Conservation (phyloP, 2,113 vertebrate species). For the Cavia aperea region DNA sequence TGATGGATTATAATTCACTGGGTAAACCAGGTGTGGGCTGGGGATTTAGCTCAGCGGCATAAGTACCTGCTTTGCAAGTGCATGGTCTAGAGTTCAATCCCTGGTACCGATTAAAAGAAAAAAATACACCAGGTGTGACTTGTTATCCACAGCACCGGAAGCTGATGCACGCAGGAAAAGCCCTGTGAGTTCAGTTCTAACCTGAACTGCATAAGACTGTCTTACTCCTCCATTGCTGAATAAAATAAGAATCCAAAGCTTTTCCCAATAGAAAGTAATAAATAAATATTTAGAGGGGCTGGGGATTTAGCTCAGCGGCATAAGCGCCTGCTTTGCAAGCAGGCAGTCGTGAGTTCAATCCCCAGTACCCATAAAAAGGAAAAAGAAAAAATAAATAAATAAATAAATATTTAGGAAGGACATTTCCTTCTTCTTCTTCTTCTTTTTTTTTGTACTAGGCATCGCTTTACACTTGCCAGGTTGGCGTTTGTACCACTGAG, state of each 20-base stretch:
- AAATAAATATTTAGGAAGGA: not conserved
- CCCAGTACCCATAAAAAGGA: too few relatives aligned
- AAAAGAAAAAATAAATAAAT: not conserved
- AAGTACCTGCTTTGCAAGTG: too few relatives aligned
- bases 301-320: too few relatives aligned
- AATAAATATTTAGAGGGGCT: not conserved
- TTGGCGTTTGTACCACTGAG: too few relatives aligned
- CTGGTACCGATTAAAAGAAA: too few relatives aligned
- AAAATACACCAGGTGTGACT: not conserved
- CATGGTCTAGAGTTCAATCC: too few relatives aligned
- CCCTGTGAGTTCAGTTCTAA: not conserved
- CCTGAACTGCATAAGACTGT: not conserved
- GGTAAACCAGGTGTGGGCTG: not conserved
- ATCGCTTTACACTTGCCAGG: too few relatives aligned
- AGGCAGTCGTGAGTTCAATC: too few relatives aligned
- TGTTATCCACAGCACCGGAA: not conserved
- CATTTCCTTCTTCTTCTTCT: not conserved
- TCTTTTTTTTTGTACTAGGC: too few relatives aligned
- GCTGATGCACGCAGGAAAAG: not conserved
- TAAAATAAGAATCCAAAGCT: not conserved
- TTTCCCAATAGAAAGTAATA: not conserved
- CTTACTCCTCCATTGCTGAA: not conserved
- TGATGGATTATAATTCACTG: not conserved
- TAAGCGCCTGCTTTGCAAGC: too few relatives aligned
- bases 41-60: too few relatives aligned